Base-by-base conservation (phyloP, 2,797 vertebrate species). In the Fringilla coelebs region DNA sequence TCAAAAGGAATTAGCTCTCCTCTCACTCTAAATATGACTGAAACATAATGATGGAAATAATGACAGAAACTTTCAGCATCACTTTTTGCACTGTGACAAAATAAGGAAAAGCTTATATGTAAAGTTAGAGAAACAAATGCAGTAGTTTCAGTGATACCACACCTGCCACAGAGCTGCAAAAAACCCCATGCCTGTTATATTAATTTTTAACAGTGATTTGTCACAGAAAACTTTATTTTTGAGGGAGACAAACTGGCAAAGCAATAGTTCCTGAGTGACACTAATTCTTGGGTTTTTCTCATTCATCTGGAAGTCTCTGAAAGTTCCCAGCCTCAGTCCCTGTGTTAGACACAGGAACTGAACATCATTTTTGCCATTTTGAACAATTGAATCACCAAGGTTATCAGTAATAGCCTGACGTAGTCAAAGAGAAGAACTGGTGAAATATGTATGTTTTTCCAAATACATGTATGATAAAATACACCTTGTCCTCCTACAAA, bases 121-220 rank as follows among this genome's bases (percentile, higher is more conserved):
- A 36, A 51, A 57, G 51, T 41, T 24, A 83, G 48, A 43, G 66
- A 66, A 71, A 15, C 15, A 74, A 62, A 68, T 3, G 8, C 4
- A 52, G 29, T 41, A 10, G 36, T 70, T 79, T 82, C 43, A 58
- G 54, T 71, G 49, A 51, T 31, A 28, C 10, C 7, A 25, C 4
- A 6, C 61, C 20, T 88, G 49, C 43, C 36, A 62, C 36, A 66
- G 48, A 48, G 14, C 40, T 65, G 74, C 25, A 29, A 72, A 46
- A 81, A 78, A 17, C 0, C 0, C 5, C 29, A 36, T 58, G 6
- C 12, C 38, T 26, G 4, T 55, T 66, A 13, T 8, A 57, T 36
- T 1, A 40, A 16, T 16, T 78, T 82, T 28, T 12, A 60, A 54
- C 36, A 45, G 17, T 31, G 28, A 51, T 48, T 32, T 45, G 25